phyloP scores from a whole-genome alignment of 2,113 vertebrate genomes.

The Syngnathus scovelli region DNA sequence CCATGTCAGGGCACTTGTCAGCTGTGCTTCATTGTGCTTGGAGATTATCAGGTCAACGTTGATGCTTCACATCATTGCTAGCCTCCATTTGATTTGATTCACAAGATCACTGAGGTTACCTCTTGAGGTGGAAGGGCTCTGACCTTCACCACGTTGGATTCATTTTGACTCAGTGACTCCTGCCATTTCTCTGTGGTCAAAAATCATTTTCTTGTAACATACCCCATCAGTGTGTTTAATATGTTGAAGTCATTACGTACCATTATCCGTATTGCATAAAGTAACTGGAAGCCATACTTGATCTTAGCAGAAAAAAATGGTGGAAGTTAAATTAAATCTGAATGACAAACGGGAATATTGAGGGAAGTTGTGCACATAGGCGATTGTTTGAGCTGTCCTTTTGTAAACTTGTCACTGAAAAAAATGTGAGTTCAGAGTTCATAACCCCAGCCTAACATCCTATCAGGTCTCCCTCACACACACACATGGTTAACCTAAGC shows the following conservation, averaged over 20 bases:
- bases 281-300: too few relatives aligned
- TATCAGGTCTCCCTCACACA: constrained; percentile 29
- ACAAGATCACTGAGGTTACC: constrained; percentile 46
- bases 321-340: too few relatives aligned
- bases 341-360: background rate
- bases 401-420: constrained; percentile 52
- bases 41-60: constrained; percentile 60
- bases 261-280: background rate
- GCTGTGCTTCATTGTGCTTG: constrained; percentile 49
- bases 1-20: constrained; percentile 59
- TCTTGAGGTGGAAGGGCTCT: constrained; percentile 47
- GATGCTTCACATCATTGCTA: constrained; percentile 46
- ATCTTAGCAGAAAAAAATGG: too few relatives aligned
- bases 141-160: constrained; percentile 52
- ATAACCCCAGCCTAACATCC: constrained; percentile 55
- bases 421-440: constrained; percentile 40
- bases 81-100: constrained; percentile 57
- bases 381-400: constrained; percentile 25
- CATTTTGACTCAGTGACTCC: constrained; percentile 57
- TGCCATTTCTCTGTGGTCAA: constrained; percentile 33
- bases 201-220: constrained; percentile 25
- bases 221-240: constrained; percentile 7
- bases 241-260: background rate
- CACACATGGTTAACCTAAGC: constrained; percentile 33
- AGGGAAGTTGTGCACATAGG: constrained; percentile 20